These are phyloP conservation scores for Drosophila lini DNA, from an alignment of 1,140 invertebrate genomes.

Conservation along the genomic window DNA sequence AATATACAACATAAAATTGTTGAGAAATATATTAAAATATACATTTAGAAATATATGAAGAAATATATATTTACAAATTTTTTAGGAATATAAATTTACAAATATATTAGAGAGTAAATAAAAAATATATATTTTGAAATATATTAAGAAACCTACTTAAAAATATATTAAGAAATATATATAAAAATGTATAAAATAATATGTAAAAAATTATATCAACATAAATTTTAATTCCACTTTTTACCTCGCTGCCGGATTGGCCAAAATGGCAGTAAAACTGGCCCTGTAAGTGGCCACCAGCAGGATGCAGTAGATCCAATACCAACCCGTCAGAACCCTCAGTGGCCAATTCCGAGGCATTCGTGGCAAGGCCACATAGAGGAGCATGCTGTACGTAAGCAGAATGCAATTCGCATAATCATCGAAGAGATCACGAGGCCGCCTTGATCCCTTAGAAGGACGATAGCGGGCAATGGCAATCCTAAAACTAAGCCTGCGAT, in stretches of 20 bases:
- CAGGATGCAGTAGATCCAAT: constrained; percentile 93
- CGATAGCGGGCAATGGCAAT: constrained; percentile 54
- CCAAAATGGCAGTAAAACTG: constrained; percentile 92
- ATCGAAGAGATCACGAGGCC: constrained; percentile 87
- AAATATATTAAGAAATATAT: too few relatives aligned
- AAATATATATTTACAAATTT: too few relatives aligned
- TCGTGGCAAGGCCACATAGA: constrained; percentile 90
- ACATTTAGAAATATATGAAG: background rate
- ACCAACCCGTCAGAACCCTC: constrained; percentile 91
- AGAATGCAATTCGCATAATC: constrained; percentile 89
- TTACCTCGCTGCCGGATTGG: constrained; percentile 89
- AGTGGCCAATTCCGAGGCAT: constrained; percentile 91
- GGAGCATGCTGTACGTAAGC: constrained; percentile 91
- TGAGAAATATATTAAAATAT: background rate
- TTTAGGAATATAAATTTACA: too few relatives aligned
- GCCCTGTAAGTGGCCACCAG: constrained; percentile 91
- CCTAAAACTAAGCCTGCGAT: constrained; percentile 55
- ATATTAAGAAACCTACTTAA: too few relatives aligned
- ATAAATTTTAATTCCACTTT: background rate
- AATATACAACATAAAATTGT: background rate
- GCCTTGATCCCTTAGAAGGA: background rate
- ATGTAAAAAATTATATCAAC: too few relatives aligned
- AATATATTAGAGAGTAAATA: too few relatives aligned
- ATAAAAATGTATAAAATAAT: too few relatives aligned
- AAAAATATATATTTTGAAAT: too few relatives aligned